A percentile compares a stretch with the other conserved stretches of the same genome.
These are phyloP conservation scores for Sebastes hopkinsi DNA, from an alignment of 2,797 vertebrate species.

Conservation along the genomic window DNA sequence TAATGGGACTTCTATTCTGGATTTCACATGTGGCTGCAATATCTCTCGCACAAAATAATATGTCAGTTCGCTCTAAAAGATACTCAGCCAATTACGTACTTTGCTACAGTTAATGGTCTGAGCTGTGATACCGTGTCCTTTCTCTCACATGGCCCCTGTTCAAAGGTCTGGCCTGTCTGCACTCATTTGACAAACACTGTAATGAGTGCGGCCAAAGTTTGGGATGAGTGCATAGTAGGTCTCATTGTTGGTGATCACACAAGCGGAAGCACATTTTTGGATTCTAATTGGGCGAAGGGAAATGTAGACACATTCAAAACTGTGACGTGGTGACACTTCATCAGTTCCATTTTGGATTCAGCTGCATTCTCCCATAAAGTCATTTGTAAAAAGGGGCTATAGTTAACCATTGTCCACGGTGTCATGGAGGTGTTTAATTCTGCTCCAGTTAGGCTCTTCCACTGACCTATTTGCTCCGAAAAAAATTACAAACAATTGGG, in stretches of 20 bases:
- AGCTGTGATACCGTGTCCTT: slow-evolving; percentile 50
- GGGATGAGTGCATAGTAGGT: slow-evolving; percentile 7
- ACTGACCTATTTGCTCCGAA: slow-evolving; percentile 75
- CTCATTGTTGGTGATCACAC: slow-evolving; percentile 57
- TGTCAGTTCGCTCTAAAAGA: slow-evolving; percentile 60
- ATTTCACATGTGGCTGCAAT: slow-evolving; percentile 76
- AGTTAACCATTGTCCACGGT: slow-evolving; percentile 59
- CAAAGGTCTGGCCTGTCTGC: slow-evolving; percentile 60
- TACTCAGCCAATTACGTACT: slow-evolving; percentile 62
- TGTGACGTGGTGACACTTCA: slow-evolving; percentile 53
- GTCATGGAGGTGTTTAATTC: slow-evolving; percentile 76
- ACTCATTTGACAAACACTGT: slow-evolving; percentile 58
- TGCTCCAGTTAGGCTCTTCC: slow-evolving; percentile 75
- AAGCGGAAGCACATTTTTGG: slow-evolving; percentile 57
- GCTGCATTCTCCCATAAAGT: slow-evolving; percentile 57
- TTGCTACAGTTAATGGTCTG: slow-evolving; percentile 68
- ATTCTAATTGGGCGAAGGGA: slow-evolving; percentile 59
- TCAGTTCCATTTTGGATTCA: slow-evolving; percentile 59
- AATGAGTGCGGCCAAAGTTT: slow-evolving; percentile 37
- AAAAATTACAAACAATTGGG: slow-evolving; percentile 67
- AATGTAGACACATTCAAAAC: slow-evolving; percentile 57
- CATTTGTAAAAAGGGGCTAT: slow-evolving; percentile 44
- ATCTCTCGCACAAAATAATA: slow-evolving; percentile 51
- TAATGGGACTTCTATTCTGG: slow-evolving; percentile 71
- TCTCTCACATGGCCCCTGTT: slow-evolving; percentile 31